These are phyloP conservation scores for Nemapogon koenigi DNA, from an alignment of 2,888 invertebrate genomes.

Conservation along the genomic window DNA sequence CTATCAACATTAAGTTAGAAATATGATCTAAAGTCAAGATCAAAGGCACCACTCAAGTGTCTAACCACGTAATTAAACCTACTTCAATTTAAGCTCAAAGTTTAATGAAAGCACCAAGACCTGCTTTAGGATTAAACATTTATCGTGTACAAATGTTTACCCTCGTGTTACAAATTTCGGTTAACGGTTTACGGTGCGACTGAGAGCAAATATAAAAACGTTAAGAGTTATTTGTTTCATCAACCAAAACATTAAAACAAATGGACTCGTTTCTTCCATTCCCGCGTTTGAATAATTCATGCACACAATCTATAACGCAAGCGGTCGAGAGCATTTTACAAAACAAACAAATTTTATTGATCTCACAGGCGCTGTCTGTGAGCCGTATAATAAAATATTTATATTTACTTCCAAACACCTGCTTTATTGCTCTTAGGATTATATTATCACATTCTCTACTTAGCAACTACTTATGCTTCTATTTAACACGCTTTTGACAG, in stretches of 20 bases:
- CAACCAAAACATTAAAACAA: slow-evolving; percentile 51
- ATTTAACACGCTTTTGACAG: too few relatives aligned
- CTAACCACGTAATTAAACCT: background rate
- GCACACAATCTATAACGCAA: slow-evolving; percentile 58
- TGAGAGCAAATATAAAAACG: slow-evolving; percentile 16
- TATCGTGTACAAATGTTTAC: slow-evolving; percentile 3
- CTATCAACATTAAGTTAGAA: too few relatives aligned
- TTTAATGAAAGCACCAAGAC: slow-evolving; percentile 6
- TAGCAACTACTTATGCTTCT: too few relatives aligned
- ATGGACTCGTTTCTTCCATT: slow-evolving; percentile 46
- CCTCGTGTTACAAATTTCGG: slow-evolving; percentile 1
- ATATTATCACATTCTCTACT: too few relatives aligned
- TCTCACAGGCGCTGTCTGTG: slow-evolving; percentile 58
- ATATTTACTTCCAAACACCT: slow-evolving; percentile 59
- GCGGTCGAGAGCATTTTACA: slow-evolving; percentile 57
- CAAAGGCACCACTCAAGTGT: too few relatives aligned
- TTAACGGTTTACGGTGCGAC: background rate
- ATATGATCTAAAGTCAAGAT: too few relatives aligned
- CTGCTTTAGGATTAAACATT: slow-evolving; percentile 5
- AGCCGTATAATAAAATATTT: slow-evolving; percentile 60
- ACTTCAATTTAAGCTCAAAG: slow-evolving; percentile 3
- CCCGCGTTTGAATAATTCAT: slow-evolving; percentile 57
- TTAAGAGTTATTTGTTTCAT: slow-evolving; percentile 38
- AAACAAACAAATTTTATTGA: slow-evolving; percentile 65
- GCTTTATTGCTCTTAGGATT: too few relatives aligned